These are phyloP conservation scores for Equus quagga DNA, from an alignment of 2,113 vertebrate species.

Conservation along the genomic window DNA sequence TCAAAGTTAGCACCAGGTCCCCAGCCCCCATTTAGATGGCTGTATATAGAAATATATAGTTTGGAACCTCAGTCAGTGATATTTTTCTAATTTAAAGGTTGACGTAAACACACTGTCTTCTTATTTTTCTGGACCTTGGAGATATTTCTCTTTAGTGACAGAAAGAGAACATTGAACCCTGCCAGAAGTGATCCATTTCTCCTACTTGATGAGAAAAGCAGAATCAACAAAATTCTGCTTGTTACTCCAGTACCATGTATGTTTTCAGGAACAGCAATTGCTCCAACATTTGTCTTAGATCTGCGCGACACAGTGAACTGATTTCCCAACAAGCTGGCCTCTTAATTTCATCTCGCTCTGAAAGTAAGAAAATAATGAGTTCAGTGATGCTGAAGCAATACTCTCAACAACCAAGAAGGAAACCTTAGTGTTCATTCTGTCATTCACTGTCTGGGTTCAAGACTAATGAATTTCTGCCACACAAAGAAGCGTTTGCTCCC, in stretches of 20 bases:
- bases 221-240: background rate
- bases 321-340: background rate
- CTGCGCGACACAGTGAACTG: background rate
- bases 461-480: constrained; percentile 72
- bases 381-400: constrained; percentile 60
- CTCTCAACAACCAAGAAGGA: constrained; percentile 60
- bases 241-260: background rate
- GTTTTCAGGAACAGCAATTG: background rate
- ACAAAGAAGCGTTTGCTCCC: constrained; percentile 61
- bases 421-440: constrained; percentile 63
- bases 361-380: constrained; percentile 76
- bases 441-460: constrained; percentile 61
- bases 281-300: background rate
- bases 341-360: constrained; percentile 67
- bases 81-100: constrained; percentile 6
- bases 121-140: background rate
- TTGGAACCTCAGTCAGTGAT: background rate
- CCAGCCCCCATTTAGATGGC: background rate
- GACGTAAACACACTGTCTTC: background rate
- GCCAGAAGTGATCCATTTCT: background rate
- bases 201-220: constrained; percentile 33
- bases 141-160: background rate
- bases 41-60: background rate
- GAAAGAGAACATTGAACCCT: background rate
- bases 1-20: background rate